Evolutionary conservation across 2,113 vertebrate species (phyloP), one percentile per base, ranked within the genome.

Genomic region (Chaetura pelagica): DNA sequence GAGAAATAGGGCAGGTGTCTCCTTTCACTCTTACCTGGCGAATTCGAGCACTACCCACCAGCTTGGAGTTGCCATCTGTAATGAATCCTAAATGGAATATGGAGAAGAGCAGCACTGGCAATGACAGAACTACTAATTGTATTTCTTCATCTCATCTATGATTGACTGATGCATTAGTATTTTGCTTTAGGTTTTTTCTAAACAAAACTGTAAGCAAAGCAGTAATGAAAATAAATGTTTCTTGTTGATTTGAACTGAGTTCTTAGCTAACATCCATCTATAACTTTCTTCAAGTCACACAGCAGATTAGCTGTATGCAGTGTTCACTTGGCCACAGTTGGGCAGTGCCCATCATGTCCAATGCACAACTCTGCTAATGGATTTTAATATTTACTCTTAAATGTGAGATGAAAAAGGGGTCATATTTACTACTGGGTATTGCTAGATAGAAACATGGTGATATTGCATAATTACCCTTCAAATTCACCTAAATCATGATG

Each of bases 11-110:
- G 76, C 99, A 99, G 32, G 98, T 98, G 87, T 97, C 95, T 87
- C 97, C 98, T 92, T 86, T 98, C 74, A 99, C 98, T 93, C 99
- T 98, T 74, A 99, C 97, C 97, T 99, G 99, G 46, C 99, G 99
- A 82, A 99, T 97, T 84, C 98, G 99, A 67, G 98, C 98, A 20
- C 98, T 98, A 22, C 99, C 99, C 69, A 99, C 98, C 89, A 99
- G 96, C 96, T 99, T 99, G 83, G 99, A 99, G 89, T 99, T 99
- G 93, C 99, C 99, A 83, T 99, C 99, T 40, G 99, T 99, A 95
- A 99, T 98, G 94, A 99, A 99, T 69, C 99, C 99, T 99, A 62
- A 66, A 71, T 4, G 66, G 68, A 75, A 87, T 68, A 92, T 26
- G 59, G 61, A 92, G 83, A 92, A 83, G 83, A 93, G 73, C 86